A percentile compares a stretch with the other conserved stretches of the same genome.
phyloP scores from a whole-genome alignment of 2,888 invertebrate species.

The Cantharis nigra region DNA sequence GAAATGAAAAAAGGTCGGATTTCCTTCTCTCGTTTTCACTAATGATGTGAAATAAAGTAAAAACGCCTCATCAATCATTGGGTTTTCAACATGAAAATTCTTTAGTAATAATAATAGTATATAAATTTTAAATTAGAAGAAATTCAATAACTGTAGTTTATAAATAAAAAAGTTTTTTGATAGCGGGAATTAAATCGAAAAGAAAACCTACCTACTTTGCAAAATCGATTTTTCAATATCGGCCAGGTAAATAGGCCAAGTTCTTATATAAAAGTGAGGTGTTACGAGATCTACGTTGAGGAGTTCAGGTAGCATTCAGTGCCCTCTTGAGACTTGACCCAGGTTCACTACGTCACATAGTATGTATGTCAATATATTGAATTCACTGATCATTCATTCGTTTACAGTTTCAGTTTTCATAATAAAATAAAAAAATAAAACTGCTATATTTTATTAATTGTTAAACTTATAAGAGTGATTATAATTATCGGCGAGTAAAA shows the following conservation, averaged over 20 bases:
- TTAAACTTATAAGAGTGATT: too few species aligned
- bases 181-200: not conserved
- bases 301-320: conserved; percentile 17
- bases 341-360: conserved; percentile 19
- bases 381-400: conserved; percentile 23
- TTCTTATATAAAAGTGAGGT: conserved; percentile 8
- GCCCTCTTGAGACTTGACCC: conserved; percentile 16
- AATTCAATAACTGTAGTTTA: not conserved
- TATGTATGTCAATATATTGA: conserved; percentile 12
- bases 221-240: not conserved
- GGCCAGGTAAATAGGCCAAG: conserved; percentile 4
- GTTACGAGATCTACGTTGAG: conserved; percentile 8
- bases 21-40: not conserved
- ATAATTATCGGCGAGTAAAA: too few species aligned
- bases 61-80: not conserved
- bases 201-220: not conserved
- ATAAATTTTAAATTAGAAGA: not conserved
- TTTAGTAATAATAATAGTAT: not conserved
- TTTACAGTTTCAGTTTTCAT: conserved; percentile 5
- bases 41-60: not conserved
- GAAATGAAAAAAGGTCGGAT: not conserved
- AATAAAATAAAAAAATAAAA: too few species aligned
- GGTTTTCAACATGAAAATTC: not conserved
- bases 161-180: not conserved
- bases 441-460: too few species aligned